Percentiles rank a stretch among this genome's conserved stretches.
Evolutionary conservation across 1,140 invertebrate genomes (phyloP).

Genomic region (Sinella curviseta): DNA sequence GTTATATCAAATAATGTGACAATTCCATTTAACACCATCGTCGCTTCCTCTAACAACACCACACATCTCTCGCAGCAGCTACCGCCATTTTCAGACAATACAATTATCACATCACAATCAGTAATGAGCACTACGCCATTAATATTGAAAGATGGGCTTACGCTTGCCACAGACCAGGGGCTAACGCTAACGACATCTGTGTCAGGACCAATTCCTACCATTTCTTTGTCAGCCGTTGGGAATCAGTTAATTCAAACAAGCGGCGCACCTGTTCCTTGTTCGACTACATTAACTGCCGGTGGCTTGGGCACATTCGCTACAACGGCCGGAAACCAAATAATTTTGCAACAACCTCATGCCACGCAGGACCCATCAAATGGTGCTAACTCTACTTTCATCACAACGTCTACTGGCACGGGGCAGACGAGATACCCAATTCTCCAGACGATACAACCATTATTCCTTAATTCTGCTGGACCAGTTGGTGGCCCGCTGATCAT

Average conservation of each 20-base stretch:
- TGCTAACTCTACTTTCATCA: slow-evolving; percentile 34
- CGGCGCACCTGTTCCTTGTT: background rate
- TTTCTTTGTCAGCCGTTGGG: slow-evolving; percentile 1
- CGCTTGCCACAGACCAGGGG: background rate
- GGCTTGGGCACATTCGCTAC: background rate
- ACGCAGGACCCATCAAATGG: slow-evolving; percentile 18
- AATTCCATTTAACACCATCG: background rate
- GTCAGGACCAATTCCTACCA: background rate
- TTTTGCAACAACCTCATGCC: slow-evolving; percentile 21
- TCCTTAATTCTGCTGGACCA: slow-evolving; percentile 41
- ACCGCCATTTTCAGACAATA: background rate
- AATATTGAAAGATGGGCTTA: background rate
- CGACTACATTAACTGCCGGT: background rate
- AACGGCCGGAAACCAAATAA: background rate
- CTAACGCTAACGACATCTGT: slow-evolving; percentile 10
- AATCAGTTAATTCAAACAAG: slow-evolving; percentile 11
- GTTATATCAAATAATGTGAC: background rate
- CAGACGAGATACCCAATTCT: slow-evolving; percentile 42
- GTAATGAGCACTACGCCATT: background rate
- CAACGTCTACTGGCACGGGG: background rate
- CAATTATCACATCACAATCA: slow-evolving; percentile 15
- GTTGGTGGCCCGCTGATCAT: slow-evolving; percentile 41
- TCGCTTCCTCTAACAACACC: background rate
- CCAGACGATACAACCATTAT: slow-evolving; percentile 48
- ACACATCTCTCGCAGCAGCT: background rate